These are phyloP conservation scores for Cynodonichthys magdalenae DNA, from an alignment of 2,797 vertebrate species.

Conservation along the genomic window DNA sequence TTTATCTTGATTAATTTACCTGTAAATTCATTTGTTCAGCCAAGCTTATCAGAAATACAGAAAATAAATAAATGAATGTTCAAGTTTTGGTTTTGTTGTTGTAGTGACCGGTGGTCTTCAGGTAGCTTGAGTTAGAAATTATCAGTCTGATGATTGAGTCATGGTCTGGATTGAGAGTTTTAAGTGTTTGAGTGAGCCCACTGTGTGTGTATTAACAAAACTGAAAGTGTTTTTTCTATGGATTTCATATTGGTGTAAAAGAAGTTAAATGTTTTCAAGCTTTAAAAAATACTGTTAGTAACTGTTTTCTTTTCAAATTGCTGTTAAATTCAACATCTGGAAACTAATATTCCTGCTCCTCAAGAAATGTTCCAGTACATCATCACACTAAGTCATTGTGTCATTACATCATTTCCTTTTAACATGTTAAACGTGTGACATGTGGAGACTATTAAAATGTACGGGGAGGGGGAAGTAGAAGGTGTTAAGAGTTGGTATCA, in stretches of 20 bases:
- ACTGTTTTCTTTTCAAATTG: constrained; percentile 48
- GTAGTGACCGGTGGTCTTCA: neutral
- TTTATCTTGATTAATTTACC: constrained; percentile 24
- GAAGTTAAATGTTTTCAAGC: constrained; percentile 11
- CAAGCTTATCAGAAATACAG: neutral
- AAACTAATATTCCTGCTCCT: constrained; percentile 33
- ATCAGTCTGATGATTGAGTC: too few relatives aligned
- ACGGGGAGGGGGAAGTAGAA: constrained; percentile 32
- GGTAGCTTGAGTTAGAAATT: too few relatives aligned
- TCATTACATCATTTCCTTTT: constrained; percentile 75
- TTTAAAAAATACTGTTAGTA: neutral
- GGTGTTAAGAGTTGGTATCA: constrained; percentile 13
- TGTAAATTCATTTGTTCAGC: neutral
- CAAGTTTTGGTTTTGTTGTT: neutral
- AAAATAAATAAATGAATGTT: neutral
- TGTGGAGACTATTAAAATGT: constrained; percentile 69
- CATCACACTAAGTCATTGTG: constrained; percentile 61
- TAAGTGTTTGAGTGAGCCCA: too few relatives aligned
- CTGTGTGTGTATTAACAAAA: constrained; percentile 4
- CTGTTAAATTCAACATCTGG: constrained; percentile 59
- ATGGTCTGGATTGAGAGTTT: too few relatives aligned
- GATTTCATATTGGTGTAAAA: neutral
- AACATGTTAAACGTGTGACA: constrained; percentile 65
- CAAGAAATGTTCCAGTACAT: constrained; percentile 60
- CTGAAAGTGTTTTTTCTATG: constrained; percentile 3